A percentile compares a stretch with the other conserved stretches of the same genome.
These are phyloP conservation scores for Pituophis catenifer DNA, from an alignment of 2,113 vertebrate genomes.

Conservation along the genomic window DNA sequence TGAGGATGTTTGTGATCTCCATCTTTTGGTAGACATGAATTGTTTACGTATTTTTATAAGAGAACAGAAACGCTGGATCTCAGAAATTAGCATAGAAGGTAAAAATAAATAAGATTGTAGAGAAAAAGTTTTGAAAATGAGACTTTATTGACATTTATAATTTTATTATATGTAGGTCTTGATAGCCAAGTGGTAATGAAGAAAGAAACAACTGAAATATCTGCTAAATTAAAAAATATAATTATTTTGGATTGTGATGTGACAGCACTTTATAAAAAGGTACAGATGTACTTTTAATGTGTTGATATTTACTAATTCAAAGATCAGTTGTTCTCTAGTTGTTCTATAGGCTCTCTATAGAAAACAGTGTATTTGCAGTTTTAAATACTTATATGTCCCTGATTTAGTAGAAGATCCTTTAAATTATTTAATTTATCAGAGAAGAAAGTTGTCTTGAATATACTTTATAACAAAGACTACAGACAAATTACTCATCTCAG, in stretches of 20 bases:
- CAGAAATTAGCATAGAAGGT: slow-evolving; percentile 95
- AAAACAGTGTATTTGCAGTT: not conserved
- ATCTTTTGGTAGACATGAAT: slow-evolving; percentile 86
- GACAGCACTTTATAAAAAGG: slow-evolving; percentile 90
- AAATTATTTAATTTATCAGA: not conserved
- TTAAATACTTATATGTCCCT: not conserved
- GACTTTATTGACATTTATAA: not conserved
- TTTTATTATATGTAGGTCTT: slow-evolving; percentile 73
- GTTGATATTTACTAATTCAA: not conserved
- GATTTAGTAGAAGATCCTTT: not conserved
- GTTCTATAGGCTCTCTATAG: not conserved
- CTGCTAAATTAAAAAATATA: slow-evolving; percentile 90
- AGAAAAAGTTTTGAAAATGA: not conserved
- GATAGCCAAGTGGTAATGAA: slow-evolving; percentile 88
- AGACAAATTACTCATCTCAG: not conserved
- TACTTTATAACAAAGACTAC: not conserved
- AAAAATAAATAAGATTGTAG: slow-evolving; percentile 32
- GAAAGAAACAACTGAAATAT: slow-evolving; percentile 81
- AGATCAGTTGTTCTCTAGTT: not conserved
- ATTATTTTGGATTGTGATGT: slow-evolving; percentile 87
- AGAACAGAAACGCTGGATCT: slow-evolving; percentile 84
- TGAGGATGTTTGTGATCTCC: slow-evolving; percentile 84
- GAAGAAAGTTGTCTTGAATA: accelerated
- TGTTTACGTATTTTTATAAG: slow-evolving; percentile 90
- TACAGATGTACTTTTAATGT: slow-evolving; percentile 50